Conservation (phyloP, 2,797 vertebrate species). For the Salmo trutta region DNA sequence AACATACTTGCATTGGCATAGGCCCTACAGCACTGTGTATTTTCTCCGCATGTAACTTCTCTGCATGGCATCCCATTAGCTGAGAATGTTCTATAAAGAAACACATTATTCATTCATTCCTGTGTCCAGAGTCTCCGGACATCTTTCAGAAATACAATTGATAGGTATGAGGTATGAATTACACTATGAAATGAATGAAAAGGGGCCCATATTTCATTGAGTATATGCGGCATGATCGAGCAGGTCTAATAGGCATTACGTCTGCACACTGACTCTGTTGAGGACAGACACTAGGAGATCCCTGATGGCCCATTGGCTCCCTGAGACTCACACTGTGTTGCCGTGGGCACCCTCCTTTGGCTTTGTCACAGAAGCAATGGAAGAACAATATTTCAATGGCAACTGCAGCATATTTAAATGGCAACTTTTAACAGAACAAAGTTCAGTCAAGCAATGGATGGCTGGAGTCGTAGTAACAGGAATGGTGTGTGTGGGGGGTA, state of each 20-base stretch:
- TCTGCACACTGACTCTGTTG: constrained; percentile 87
- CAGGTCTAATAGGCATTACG: constrained; percentile 90
- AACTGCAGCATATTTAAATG: constrained; percentile 63
- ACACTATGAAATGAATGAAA: constrained; percentile 72
- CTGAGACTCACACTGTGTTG: constrained; percentile 78
- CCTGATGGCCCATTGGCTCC: constrained; percentile 62
- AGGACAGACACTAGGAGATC: constrained; percentile 74
- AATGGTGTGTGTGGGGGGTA: constrained; percentile 14
- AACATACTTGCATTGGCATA: neutral
- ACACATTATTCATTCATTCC: constrained; percentile 58
- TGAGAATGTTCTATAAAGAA: constrained; percentile 62
- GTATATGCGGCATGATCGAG: constrained; percentile 75
- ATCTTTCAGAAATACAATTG: constrained; percentile 65
- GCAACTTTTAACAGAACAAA: constrained; percentile 70
- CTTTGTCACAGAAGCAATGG: constrained; percentile 74
- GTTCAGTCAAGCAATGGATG: constrained; percentile 65
- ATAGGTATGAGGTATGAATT: constrained; percentile 66
- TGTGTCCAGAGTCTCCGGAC: constrained; percentile 29
- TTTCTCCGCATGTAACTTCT: constrained; percentile 50
- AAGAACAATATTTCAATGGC: constrained; percentile 72
- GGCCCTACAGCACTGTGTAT: neutral
- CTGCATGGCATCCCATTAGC: constrained; percentile 50
- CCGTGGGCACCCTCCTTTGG: constrained; percentile 64
- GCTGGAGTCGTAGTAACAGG: constrained; percentile 58
- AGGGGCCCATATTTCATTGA: constrained; percentile 68